phyloP scores from a whole-genome alignment of 2,113 vertebrate genomes.

The Perca flavescens region DNA sequence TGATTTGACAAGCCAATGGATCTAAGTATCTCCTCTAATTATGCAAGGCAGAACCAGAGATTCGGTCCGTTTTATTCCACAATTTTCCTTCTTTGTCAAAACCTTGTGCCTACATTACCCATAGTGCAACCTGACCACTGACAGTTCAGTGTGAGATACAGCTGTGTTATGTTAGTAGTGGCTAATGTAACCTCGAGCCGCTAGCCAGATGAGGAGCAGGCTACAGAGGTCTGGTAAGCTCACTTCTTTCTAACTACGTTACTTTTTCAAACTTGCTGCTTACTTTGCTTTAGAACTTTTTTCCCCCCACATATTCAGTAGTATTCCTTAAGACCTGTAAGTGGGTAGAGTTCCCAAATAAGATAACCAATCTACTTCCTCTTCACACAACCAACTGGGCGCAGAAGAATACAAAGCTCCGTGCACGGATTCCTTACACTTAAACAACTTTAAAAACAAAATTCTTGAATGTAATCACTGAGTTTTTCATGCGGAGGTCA shows the following conservation, averaged over 20 bases:
- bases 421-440: background rate
- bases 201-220: background rate
- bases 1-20: background rate
- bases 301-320: no score
- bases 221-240: background rate
- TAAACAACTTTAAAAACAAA: background rate
- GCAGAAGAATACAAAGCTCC: constrained; percentile 4
- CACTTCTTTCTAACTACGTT: background rate
- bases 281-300: background rate
- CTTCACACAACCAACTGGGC: background rate
- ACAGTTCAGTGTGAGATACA: background rate
- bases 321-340: background rate
- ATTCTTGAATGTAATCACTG: background rate
- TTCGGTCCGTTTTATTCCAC: background rate
- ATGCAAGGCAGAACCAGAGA: background rate
- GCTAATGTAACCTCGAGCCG: background rate
- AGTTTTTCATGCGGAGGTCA: background rate
- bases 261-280: background rate
- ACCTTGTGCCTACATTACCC: background rate
- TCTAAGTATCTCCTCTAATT: background rate
- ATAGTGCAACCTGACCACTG: background rate
- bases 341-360: background rate
- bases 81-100: background rate
- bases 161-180: background rate
- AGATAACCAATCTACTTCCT: background rate